Conservation (phyloP, 2,113 vertebrate genomes). For the Neolamprologus fasciatus region DNA sequence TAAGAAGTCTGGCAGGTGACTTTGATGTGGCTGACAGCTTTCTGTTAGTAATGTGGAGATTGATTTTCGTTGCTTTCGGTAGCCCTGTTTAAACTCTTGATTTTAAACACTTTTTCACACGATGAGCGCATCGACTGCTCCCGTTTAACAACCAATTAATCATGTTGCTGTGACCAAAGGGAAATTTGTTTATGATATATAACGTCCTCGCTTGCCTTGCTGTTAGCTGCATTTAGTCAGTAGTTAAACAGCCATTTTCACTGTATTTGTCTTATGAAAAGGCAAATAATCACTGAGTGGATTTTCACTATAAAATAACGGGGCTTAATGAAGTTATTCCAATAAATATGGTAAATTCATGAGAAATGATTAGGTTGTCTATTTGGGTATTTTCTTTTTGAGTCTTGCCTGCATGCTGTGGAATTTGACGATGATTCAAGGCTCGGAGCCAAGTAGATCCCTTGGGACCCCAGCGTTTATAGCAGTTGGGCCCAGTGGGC, state of each 20-base stretch:
- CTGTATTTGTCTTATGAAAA: neutral
- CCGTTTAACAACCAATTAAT: neutral
- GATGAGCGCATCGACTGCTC: neutral
- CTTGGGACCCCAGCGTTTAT: neutral
- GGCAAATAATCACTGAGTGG: neutral
- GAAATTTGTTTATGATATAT: neutral
- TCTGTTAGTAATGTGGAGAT: constrained; percentile 18
- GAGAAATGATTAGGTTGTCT: neutral
- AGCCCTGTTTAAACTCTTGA: constrained; percentile 3
- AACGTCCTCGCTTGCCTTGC: neutral
- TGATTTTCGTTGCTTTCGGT: constrained; percentile 23
- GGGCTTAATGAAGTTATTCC: neutral
- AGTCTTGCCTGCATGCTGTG: neutral
- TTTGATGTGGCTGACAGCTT: constrained; percentile 29
- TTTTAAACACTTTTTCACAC: constrained; percentile 13
- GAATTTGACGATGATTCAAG: constrained; percentile 12
- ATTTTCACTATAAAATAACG: neutral
- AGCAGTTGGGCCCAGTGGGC: neutral
- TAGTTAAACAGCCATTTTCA: neutral
- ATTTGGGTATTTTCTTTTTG: neutral
- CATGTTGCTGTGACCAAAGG: neutral
- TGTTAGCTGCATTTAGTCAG: neutral
- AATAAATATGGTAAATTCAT: neutral
- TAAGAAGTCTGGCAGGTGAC: constrained; percentile 12
- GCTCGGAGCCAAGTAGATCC: neutral